Conservation (phyloP, 2,113 vertebrate genomes). For the Pelodiscus sinensis region DNA sequence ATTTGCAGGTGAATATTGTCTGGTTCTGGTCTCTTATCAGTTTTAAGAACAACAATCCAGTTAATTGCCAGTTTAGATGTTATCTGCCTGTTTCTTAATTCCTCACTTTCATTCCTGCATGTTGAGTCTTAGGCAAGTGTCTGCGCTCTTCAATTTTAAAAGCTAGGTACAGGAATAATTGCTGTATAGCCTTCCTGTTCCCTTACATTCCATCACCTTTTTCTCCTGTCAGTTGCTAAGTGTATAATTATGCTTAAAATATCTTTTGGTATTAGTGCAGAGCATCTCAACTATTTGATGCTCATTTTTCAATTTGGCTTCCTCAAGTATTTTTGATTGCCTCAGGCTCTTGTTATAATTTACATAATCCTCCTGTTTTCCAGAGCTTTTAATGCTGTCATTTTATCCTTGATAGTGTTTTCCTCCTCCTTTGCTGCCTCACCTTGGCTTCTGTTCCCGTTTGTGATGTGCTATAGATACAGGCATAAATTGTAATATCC, state of each 20-base stretch:
- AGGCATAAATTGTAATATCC: slow-evolving; percentile 31
- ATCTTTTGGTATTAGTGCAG: slow-evolving; percentile 68
- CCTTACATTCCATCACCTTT: slow-evolving; percentile 65
- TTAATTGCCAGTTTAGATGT: slow-evolving; percentile 65
- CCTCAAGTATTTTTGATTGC: slow-evolving; percentile 72
- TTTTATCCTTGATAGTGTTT: slow-evolving; percentile 59
- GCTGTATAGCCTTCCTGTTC: slow-evolving; percentile 47
- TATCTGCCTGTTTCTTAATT: slow-evolving; percentile 60
- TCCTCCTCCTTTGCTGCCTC: slow-evolving; percentile 36
- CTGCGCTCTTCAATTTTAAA: slow-evolving; percentile 64
- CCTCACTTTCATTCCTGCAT: slow-evolving; percentile 31
- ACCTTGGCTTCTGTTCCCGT: slow-evolving; percentile 33
- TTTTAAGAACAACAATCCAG: slow-evolving; percentile 58
- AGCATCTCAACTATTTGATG: slow-evolving; percentile 64
- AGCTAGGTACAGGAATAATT: slow-evolving; percentile 67
- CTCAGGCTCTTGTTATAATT: slow-evolving; percentile 62
- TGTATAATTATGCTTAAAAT: slow-evolving; percentile 76
- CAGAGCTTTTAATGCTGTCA: slow-evolving; percentile 23
- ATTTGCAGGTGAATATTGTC: slow-evolving; percentile 51
- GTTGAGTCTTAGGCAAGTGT: slow-evolving; percentile 45
- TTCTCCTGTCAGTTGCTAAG: slow-evolving; percentile 57
- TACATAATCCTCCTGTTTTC: slow-evolving; percentile 63
- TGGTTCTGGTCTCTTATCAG: not conserved
- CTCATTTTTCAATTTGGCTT: slow-evolving; percentile 70
- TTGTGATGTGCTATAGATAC: slow-evolving; percentile 45